phyloP scores from a whole-genome alignment of 2,888 invertebrate species.

The Camptogramma bilineatum region DNA sequence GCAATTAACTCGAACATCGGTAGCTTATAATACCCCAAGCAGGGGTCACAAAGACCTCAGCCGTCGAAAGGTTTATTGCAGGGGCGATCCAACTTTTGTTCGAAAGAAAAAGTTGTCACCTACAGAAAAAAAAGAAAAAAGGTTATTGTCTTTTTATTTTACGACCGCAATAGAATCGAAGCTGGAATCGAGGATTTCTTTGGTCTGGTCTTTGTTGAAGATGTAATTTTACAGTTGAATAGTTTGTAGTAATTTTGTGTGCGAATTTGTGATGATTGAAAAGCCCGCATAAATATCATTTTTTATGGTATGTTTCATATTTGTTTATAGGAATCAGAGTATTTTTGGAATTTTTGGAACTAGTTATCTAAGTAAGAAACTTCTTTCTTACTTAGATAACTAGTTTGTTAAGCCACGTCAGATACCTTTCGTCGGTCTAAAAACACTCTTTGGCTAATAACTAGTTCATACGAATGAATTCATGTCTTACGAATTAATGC shows the following conservation, averaged over 20 bases:
- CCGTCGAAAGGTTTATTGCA: constrained; percentile 30
- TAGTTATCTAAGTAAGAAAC: too few relatives aligned
- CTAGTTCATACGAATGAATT: too few relatives aligned
- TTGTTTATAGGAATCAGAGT: too few relatives aligned
- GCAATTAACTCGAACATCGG: constrained; percentile 27
- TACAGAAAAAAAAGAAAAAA: constrained; percentile 25
- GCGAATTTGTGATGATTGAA: constrained; percentile 12
- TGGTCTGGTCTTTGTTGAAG: constrained; percentile 13
- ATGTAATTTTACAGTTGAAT: constrained; percentile 33
- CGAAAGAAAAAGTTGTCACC: constrained; percentile 44
- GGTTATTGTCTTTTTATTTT: constrained; percentile 37
- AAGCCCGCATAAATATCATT: neutral
- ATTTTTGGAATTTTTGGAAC: too few relatives aligned
- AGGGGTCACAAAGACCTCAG: constrained; percentile 35
- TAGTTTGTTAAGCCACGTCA: too few relatives aligned
- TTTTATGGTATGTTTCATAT: constrained; percentile 1
- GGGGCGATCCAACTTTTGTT: constrained; percentile 39
- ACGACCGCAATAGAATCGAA: constrained; percentile 32
- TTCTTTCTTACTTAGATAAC: too few relatives aligned
- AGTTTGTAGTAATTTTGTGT: constrained; percentile 19
- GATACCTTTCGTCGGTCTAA: too few relatives aligned
- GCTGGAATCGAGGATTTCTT: constrained; percentile 29
- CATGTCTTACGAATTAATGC: too few relatives aligned
- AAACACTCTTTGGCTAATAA: too few relatives aligned
- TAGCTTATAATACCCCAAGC: constrained; percentile 32